These are phyloP conservation scores for Acromyrmex heyeri DNA, from an alignment of 1,140 invertebrate genomes.

Conservation along the genomic window DNA sequence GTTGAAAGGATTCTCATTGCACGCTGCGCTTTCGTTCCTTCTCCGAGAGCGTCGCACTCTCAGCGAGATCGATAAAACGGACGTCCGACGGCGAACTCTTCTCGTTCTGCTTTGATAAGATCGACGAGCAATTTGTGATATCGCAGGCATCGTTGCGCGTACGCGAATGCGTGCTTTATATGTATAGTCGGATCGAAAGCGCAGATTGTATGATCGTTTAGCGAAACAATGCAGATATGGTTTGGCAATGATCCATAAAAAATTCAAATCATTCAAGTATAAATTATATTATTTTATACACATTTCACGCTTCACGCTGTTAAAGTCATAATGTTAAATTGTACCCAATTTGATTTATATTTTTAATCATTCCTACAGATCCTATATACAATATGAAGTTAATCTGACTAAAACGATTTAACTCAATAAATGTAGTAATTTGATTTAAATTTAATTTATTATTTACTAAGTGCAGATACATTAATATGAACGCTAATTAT, in stretches of 20 bases:
- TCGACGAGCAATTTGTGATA: conserved; percentile 44
- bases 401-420: no score
- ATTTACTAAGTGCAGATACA: no score
- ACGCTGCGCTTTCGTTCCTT: neutral
- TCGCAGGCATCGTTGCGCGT: conserved; percentile 3
- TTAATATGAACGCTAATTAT: no score
- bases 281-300: neutral
- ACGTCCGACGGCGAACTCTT: conserved; percentile 35
- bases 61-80: conserved; percentile 39
- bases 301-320: no score
- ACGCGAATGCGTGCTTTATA: neutral
- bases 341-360: neutral
- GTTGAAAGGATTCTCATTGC: conserved; percentile 51
- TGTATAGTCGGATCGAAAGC: neutral
- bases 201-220: neutral
- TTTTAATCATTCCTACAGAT: no score
- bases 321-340: neutral
- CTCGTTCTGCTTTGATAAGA: conserved; percentile 56
- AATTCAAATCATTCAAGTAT: neutral
- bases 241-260: neutral
- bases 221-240: neutral
- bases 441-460: no score
- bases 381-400: no score
- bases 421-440: no score
- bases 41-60: conserved; percentile 31